A percentile compares a stretch with the other conserved stretches of the same genome.
phyloP scores from a whole-genome alignment of 2,888 invertebrate genomes.

The Lepetodrilus schrolli region DNA sequence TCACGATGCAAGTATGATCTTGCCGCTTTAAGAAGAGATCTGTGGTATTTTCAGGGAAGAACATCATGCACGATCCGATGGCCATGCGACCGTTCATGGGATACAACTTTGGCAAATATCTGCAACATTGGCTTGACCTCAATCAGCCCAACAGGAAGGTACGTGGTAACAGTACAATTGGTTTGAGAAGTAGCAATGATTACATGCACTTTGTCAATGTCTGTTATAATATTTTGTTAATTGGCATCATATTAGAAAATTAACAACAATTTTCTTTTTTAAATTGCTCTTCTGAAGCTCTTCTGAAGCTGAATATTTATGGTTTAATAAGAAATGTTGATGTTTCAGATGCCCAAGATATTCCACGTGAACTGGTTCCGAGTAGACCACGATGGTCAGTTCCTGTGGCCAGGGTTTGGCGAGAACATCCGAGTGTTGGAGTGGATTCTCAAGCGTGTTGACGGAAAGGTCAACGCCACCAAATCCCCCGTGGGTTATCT shows the following conservation, averaged over 20 bases:
- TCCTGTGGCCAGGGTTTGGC: conserved; percentile 97
- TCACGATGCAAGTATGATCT: too few relatives aligned
- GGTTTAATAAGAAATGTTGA: too few relatives aligned
- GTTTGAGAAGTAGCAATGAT: too few relatives aligned
- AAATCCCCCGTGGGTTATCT: conserved; percentile 83
- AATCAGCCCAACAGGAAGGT: conserved; percentile 75
- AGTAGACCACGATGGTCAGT: conserved; percentile 87
- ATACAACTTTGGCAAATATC: conserved; percentile 97
- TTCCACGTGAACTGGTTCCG: conserved; percentile 99
- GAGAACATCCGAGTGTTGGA: conserved; percentile 97
- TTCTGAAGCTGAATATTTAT: background rate
- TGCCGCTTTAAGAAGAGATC: too few relatives aligned
- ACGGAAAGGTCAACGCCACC: conserved; percentile 62
- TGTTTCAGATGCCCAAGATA: conserved; percentile 86
- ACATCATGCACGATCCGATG: conserved; percentile 98
- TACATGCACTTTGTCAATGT: too few relatives aligned
- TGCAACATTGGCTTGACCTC: conserved; percentile 95
- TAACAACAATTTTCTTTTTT: too few relatives aligned
- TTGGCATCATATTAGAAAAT: too few relatives aligned
- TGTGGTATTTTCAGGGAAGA: conserved; percentile 70
- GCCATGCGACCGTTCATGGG: conserved; percentile 99
- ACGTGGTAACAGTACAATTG: too few relatives aligned
- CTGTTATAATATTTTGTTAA: too few relatives aligned
- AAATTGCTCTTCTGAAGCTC: too few relatives aligned
- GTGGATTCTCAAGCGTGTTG: conserved; percentile 91